phyloP scores from a whole-genome alignment of 2,797 vertebrate genomes.

The Potorous gilbertii region DNA sequence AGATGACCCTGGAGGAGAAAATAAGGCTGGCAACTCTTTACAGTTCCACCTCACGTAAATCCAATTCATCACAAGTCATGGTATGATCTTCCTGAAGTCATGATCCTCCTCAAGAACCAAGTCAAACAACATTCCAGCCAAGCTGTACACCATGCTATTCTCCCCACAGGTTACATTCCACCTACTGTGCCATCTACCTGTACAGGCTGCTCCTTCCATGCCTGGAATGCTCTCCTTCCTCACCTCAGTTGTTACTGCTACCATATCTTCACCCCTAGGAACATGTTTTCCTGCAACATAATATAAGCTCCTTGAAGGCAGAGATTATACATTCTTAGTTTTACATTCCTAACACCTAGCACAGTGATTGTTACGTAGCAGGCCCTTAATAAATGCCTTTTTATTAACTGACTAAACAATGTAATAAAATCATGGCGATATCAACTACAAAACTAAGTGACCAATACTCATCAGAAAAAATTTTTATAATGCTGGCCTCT shows the following conservation, averaged over 20 bases:
- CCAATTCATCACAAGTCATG: too few relatives aligned
- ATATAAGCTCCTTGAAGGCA: background rate
- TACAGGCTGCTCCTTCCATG: background rate
- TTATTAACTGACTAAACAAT: background rate
- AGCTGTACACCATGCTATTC: background rate
- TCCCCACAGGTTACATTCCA: background rate
- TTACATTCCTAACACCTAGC: background rate
- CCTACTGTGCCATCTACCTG: too few relatives aligned
- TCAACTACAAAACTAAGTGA: slow-evolving; percentile 43
- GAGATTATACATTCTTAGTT: background rate
- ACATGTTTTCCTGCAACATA: background rate
- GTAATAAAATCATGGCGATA: background rate
- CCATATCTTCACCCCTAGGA: background rate
- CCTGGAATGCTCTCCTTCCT: background rate
- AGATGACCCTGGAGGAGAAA: too few relatives aligned
- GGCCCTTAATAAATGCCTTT: background rate
- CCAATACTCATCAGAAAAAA: slow-evolving; percentile 12
- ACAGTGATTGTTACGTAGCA: background rate
- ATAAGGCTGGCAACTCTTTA: too few relatives aligned
- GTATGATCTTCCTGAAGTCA: too few relatives aligned
- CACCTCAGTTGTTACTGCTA: background rate
- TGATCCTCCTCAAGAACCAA: too few relatives aligned
- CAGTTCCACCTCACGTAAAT: too few relatives aligned
- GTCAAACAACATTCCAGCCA: background rate
- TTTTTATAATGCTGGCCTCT: slow-evolving; percentile 16